Conservation (phyloP, 1,140 invertebrate species). For the Hermatobates lingyangjiaoensis region DNA sequence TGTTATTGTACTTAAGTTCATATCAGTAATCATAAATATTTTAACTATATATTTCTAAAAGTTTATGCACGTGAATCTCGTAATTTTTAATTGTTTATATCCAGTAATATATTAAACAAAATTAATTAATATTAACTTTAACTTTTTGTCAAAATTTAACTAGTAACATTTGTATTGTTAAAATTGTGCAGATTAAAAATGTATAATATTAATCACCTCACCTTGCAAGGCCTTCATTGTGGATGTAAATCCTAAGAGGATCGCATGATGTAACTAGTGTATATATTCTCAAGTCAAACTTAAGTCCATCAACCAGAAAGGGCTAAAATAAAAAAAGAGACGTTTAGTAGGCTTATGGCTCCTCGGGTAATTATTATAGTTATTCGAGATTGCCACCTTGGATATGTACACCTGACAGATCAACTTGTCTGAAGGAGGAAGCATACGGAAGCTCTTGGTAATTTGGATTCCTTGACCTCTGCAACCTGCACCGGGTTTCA, state of each 20-base stretch:
- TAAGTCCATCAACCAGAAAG: constrained; percentile 85
- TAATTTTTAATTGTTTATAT: too few species aligned
- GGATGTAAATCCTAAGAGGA: constrained; percentile 80
- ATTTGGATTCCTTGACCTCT: constrained; percentile 73
- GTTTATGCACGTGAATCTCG: too few species aligned
- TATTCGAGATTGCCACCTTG: constrained; percentile 30
- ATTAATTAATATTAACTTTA: too few species aligned
- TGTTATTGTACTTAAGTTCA: too few species aligned
- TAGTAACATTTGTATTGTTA: too few species aligned
- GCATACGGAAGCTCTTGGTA: constrained; percentile 46
- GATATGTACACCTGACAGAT: constrained; percentile 65
- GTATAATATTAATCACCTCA: constrained; percentile 19
- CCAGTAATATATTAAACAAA: too few species aligned
- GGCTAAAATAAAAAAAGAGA: constrained; percentile 25
- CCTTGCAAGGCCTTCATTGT: constrained; percentile 85
- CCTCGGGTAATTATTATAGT: too few species aligned
- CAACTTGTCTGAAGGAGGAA: constrained; percentile 56
- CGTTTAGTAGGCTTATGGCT: too few species aligned
- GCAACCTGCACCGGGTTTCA: constrained; percentile 73
- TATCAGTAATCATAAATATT: too few species aligned
- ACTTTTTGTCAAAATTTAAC: too few species aligned
- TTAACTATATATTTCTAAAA: too few species aligned
- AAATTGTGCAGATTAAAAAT: too few species aligned
- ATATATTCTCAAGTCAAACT: constrained; percentile 92
- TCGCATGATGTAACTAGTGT: constrained; percentile 85